These are phyloP conservation scores for Chondrilla cf. caribensis DNA, from an alignment of 37 sponge, comb jelly and placozoan genomes.

Conservation along the genomic window DNA sequence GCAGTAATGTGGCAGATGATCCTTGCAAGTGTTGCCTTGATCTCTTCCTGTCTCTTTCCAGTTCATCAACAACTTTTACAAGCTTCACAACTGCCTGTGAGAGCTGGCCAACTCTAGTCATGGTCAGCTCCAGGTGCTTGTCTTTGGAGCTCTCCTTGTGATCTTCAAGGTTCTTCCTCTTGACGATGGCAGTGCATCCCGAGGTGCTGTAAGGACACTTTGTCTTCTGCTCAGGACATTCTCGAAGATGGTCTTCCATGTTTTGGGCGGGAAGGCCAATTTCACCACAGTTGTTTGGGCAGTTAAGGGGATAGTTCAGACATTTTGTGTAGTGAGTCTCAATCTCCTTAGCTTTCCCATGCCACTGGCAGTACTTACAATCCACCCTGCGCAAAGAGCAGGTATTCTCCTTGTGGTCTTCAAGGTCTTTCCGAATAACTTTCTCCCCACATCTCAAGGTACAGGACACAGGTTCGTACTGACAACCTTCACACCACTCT, in stretches of 20 bases:
- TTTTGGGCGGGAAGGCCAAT: background rate
- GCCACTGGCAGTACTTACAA: background rate
- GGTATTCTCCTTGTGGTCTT: background rate
- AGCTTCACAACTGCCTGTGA: background rate
- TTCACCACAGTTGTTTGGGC: background rate
- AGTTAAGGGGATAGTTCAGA: background rate
- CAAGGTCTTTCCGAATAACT: background rate
- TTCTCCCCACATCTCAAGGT: background rate
- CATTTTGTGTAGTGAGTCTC: background rate
- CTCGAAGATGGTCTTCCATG: constrained; percentile 2
- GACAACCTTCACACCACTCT: background rate
- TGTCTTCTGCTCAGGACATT: background rate
- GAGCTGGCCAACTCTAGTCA: background rate
- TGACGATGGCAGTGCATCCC: background rate
- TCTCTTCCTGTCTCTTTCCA: no score
- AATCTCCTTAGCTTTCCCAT: background rate
- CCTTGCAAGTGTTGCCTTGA: no score
- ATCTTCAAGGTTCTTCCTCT: background rate
- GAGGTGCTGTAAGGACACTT: background rate
- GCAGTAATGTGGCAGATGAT: no score
- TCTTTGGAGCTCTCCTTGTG: background rate
- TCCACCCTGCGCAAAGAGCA: background rate
- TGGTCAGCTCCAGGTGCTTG: background rate
- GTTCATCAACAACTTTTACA: no score
- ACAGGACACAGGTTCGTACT: background rate